Evolutionary conservation across 2,113 vertebrate genomes (phyloP).

Genomic region (Condylura cristata): DNA sequence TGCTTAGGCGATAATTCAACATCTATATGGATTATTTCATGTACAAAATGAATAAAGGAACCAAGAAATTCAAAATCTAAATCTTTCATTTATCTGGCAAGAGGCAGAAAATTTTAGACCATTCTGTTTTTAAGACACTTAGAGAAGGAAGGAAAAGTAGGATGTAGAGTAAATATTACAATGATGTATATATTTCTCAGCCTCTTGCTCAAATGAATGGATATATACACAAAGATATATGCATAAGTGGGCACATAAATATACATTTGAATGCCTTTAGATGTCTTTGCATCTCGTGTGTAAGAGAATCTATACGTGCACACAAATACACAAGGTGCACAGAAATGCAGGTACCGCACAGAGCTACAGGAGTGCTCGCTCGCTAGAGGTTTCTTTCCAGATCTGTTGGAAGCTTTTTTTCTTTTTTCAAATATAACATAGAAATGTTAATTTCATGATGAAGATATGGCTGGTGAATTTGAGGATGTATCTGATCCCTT

Average conservation of each 20-base stretch:
- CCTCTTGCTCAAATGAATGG: constrained; percentile 54
- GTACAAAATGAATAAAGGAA: constrained; percentile 62
- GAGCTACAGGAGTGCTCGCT: constrained; percentile 27
- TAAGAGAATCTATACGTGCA: background rate
- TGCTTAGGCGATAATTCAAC: constrained; percentile 70
- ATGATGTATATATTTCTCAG: constrained; percentile 62
- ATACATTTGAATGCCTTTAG: constrained; percentile 67
- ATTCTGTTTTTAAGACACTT: constrained; percentile 64
- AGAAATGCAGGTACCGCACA: constrained; percentile 39
- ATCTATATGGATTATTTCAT: constrained; percentile 80
- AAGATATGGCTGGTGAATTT: constrained; percentile 64
- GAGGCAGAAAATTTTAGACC: constrained; percentile 68
- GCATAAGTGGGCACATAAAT: constrained; percentile 59
- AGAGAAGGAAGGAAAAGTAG: constrained; percentile 42
- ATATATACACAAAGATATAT: constrained; percentile 30
- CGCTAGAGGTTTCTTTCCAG: constrained; percentile 51
- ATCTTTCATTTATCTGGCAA: constrained; percentile 69
- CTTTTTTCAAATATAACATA: constrained; percentile 58
- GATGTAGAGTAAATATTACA: constrained; percentile 33
- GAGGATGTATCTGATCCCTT: constrained; percentile 65
- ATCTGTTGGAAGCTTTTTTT: constrained; percentile 74
- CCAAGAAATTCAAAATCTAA: constrained; percentile 74
- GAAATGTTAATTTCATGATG: constrained; percentile 60
- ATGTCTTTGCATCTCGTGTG: constrained; percentile 53
- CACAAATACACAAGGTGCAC: constrained; percentile 42